phyloP scores from a whole-genome alignment of 2,888 invertebrate species.

The Cheilosia variabilis region DNA sequence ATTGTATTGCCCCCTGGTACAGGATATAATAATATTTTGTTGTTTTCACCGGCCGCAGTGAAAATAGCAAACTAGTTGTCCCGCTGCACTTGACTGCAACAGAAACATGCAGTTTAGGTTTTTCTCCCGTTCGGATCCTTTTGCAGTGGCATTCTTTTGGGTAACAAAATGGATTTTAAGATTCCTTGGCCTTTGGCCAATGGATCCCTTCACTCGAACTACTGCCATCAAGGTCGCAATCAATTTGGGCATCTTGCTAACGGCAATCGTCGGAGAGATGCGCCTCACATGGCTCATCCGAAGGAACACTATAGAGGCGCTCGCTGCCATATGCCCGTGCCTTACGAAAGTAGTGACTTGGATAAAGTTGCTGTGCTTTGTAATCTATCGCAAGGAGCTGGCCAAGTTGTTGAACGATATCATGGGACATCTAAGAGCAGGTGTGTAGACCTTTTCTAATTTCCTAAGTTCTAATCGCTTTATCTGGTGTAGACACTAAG shows the following conservation, averaged over 20 bases:
- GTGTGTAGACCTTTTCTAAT: neutral
- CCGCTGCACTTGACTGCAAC: no score
- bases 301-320: slow-evolving; percentile 20
- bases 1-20: no score
- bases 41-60: no score
- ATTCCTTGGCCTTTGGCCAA: slow-evolving; percentile 49
- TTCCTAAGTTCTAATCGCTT: neutral
- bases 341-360: slow-evolving; percentile 48
- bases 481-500: neutral
- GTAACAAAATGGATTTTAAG: slow-evolving; percentile 21
- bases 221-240: slow-evolving; percentile 18
- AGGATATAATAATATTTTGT: no score
- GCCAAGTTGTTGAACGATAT: slow-evolving; percentile 29
- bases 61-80: no score
- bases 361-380: slow-evolving; percentile 45
- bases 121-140: slow-evolving; percentile 32
- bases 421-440: slow-evolving; percentile 12
- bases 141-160: slow-evolving; percentile 36
- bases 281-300: slow-evolving; percentile 45
- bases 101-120: neutral
- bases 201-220: slow-evolving; percentile 7
- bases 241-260: slow-evolving; percentile 38
- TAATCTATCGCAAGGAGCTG: slow-evolving; percentile 42
- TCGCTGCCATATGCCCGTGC: slow-evolving; percentile 40
- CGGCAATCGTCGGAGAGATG: slow-evolving; percentile 56